Conservation (phyloP, 2,888 invertebrate genomes). For the Alsophila aescularia region DNA sequence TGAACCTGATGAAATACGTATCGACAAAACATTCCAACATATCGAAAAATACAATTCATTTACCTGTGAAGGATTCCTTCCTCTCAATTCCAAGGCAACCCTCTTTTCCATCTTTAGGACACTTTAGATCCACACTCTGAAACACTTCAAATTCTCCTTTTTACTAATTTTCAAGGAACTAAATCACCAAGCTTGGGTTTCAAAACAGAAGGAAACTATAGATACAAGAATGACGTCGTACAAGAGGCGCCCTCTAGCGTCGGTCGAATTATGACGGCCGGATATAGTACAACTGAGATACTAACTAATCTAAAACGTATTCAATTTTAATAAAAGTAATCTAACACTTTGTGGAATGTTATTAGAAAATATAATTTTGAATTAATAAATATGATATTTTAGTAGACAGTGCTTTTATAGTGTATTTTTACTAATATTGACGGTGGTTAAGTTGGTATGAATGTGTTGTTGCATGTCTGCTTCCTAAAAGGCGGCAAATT, state of each 20-base stretch:
- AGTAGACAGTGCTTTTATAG: neutral
- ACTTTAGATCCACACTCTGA: slow-evolving; percentile 58
- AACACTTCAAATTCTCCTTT: slow-evolving; percentile 63
- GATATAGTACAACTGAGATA: slow-evolving; percentile 59
- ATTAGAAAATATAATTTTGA: neutral
- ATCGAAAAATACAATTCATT: slow-evolving; percentile 76
- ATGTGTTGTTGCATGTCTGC: slow-evolving; percentile 49
- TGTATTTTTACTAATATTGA: neutral
- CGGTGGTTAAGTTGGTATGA: slow-evolving; percentile 51
- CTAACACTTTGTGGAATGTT: neutral
- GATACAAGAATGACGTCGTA: slow-evolving; percentile 83
- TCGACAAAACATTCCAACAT: slow-evolving; percentile 83
- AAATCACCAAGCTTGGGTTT: slow-evolving; percentile 84
- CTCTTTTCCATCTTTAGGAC: slow-evolving; percentile 93
- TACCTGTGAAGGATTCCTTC: slow-evolving; percentile 95
- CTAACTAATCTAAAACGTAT: slow-evolving; percentile 11
- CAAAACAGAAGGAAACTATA: slow-evolving; percentile 85
- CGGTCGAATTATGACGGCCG: slow-evolving; percentile 61
- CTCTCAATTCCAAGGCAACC: slow-evolving; percentile 97
- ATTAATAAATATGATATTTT: neutral
- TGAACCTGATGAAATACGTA: slow-evolving; percentile 78
- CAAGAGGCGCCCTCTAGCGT: slow-evolving; percentile 75
- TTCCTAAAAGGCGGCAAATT: slow-evolving; percentile 55
- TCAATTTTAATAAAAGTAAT: neutral
- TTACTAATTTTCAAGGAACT: slow-evolving; percentile 71